Conservation (phyloP, 2,113 vertebrate species). For the Vombatus ursinus region DNA sequence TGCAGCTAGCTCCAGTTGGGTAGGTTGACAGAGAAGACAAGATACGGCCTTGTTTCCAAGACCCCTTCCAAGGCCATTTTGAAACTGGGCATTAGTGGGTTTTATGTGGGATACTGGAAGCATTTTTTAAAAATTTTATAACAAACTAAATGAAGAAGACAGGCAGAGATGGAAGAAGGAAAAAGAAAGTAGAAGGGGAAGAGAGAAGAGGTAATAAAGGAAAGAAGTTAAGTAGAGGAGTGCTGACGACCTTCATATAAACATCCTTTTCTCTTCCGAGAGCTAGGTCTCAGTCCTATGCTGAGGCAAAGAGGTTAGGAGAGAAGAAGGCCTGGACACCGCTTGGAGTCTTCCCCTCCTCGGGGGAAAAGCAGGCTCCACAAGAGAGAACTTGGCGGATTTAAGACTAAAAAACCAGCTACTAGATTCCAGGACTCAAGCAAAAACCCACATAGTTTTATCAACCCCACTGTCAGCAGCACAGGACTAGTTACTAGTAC, state of each 20-base stretch:
- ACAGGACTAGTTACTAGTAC: not conserved
- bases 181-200: not conserved
- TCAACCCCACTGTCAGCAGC: constrained; percentile 24
- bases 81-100: not conserved
- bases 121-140: not conserved
- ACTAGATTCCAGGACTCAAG: not conserved
- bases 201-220: not conserved
- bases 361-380: constrained; percentile 34
- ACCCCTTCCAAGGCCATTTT: not conserved
- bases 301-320: not conserved
- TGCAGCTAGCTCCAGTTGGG: not conserved
- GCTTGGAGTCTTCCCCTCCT: constrained; percentile 9
- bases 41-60: not conserved
- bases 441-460: not conserved
- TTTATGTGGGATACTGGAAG: not conserved
- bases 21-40: not conserved
- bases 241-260: not conserved
- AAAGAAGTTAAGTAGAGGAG: not conserved
- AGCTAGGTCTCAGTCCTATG: not conserved
- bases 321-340: not conserved
- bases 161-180: constrained; percentile 35
- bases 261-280: not conserved
- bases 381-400: not conserved
- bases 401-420: not conserved
- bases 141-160: not conserved